phyloP scores from a whole-genome alignment of 2,797 vertebrate genomes.

The Schizopygopsis pylzovi region DNA sequence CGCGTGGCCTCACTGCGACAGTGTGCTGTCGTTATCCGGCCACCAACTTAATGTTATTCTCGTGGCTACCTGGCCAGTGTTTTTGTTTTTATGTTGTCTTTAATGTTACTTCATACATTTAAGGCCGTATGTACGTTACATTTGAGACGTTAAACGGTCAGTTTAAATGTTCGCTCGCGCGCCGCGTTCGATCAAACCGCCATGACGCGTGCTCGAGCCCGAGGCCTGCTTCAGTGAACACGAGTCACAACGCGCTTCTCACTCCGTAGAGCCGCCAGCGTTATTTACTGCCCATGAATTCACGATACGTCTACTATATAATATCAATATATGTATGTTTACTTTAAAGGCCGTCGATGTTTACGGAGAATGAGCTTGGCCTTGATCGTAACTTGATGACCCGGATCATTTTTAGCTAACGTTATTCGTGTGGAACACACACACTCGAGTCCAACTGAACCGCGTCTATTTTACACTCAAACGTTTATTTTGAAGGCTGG shows the following conservation, averaged over 20 bases:
- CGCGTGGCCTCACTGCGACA: neutral
- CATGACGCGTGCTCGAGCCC: constrained; percentile 20
- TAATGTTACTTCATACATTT: neutral
- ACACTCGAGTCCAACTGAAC: neutral
- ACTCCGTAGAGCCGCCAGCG: too few relatives aligned
- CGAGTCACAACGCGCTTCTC: neutral
- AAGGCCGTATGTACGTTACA: neutral
- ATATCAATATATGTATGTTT: neutral
- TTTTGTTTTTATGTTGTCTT: neutral
- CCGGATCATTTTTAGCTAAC: neutral
- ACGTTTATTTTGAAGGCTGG: too few relatives aligned
- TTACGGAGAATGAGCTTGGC: constrained; percentile 39
- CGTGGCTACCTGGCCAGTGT: too few relatives aligned
- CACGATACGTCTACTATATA: neutral
- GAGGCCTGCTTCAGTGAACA: constrained; percentile 19
- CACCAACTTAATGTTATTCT: neutral
- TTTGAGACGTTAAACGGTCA: neutral
- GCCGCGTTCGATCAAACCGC: constrained; percentile 33
- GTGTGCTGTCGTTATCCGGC: neutral
- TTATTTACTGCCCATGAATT: neutral
- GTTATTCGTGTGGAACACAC: neutral
- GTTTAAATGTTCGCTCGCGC: constrained; percentile 11
- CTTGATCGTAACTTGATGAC: constrained; percentile 58
- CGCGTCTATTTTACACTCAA: neutral
- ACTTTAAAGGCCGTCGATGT: neutral